Evolutionary conservation across 1,140 invertebrate species (phyloP).

Genomic region (Pseudomyrmex sp.): DNA sequence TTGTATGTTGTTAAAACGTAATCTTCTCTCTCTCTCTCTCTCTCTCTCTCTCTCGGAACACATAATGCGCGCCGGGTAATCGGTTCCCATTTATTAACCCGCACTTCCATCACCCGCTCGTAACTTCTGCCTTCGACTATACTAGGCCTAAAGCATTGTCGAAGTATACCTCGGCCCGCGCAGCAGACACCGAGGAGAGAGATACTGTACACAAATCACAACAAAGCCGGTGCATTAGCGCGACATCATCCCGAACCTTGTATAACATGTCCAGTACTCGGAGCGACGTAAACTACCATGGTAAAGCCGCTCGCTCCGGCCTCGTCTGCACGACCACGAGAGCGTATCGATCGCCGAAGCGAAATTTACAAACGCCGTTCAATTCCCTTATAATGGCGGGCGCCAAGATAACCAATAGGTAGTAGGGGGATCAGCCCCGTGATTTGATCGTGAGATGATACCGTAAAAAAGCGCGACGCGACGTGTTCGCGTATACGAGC

Average conservation of each 20-base stretch:
- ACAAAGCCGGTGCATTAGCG: constrained; percentile 76
- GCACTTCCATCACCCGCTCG: constrained; percentile 23
- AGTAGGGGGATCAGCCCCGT: background rate
- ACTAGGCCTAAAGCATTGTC: constrained; percentile 54
- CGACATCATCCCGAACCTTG: constrained; percentile 67
- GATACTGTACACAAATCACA: constrained; percentile 79
- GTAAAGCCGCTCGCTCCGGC: constrained; percentile 29
- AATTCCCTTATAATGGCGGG: constrained; percentile 54
- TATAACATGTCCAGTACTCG: constrained; percentile 56
- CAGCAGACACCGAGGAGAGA: constrained; percentile 69
- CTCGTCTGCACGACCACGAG: constrained; percentile 32
- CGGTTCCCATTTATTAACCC: constrained; percentile 48
- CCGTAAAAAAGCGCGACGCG: constrained; percentile 34
- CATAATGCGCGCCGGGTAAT: constrained; percentile 25
- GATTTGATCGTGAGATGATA: constrained; percentile 6
- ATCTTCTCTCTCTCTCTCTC: background rate
- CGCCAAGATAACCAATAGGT: constrained; percentile 13
- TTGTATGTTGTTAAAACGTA: background rate
- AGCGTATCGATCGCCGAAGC: constrained; percentile 48
- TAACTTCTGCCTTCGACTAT: constrained; percentile 57
- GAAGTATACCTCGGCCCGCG: constrained; percentile 52
- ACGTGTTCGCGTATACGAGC: background rate
- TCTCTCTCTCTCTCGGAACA: background rate
- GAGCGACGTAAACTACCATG: constrained; percentile 55
- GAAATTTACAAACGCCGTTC: constrained; percentile 58